Evolutionary conservation across 2,797 vertebrate genomes (phyloP), one percentile per base, ranked within the genome.

Genomic region (Limosa lapponica): DNA sequence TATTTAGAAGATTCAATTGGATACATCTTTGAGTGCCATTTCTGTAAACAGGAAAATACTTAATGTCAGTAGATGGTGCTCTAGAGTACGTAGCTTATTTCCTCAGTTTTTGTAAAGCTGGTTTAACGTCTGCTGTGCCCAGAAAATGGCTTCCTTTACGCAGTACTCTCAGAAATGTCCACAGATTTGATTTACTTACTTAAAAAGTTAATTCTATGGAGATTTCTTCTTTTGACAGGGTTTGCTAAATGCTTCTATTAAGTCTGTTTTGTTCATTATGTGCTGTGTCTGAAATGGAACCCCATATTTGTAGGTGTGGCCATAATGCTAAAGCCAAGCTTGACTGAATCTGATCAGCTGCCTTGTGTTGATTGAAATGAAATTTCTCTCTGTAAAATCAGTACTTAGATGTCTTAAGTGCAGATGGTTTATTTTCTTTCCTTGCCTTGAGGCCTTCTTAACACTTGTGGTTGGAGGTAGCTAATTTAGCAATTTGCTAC

Each of bases 1-100:
- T 55, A 2, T 62, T 87, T n/a, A 30, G 36, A 62, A 78, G 62
- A 46, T 30, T 67, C 37, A 43, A 0, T 6, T 34, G 20, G 39
- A 27, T 43, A 18, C 25, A 54, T 14, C 44, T 69, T 27, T 13
- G 3, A 85, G 74, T 57, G 44, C 28, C 41, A 34, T 71, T 89
- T 73, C 44, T 74, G 57, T 28, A 43, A 85, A 32, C 0, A 65
- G 54, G 48, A 84, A 77, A 87, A 82, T 20, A 32, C 36, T 32
- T 61, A 30, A 17, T 66, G 80, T 58, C 73, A 61, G 78, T 89
- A 94, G 88, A 66, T 95, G 91, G 61, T 80, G 64, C 74, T 87
- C 25, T 4, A 71, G 78, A 91, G 67, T 67, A 41, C 59, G 18
- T 9, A 75, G 36, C 2, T 57, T 59, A 55, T 34, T 36, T 48